These are phyloP conservation scores for Bradypodion pumilum DNA, from an alignment of 2,797 vertebrate species.

Conservation along the genomic window DNA sequence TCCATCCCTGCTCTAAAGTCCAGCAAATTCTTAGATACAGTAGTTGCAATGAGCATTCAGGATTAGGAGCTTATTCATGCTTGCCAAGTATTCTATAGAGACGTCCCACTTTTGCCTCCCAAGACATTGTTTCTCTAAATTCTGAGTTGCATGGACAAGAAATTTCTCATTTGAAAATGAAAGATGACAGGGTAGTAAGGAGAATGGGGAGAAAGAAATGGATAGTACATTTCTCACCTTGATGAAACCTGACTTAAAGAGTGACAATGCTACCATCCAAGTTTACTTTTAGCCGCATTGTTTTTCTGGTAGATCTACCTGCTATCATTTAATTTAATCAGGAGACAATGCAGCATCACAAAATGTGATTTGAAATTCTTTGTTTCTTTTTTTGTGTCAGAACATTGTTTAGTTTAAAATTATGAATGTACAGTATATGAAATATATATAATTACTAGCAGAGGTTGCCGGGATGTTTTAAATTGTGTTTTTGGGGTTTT, in stretches of 20 bases:
- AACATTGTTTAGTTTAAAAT: no score
- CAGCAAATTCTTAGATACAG: neutral
- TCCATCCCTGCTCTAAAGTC: neutral
- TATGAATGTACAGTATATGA: no score
- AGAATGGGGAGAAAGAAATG: neutral
- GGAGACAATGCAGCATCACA: slow-evolving; percentile 5
- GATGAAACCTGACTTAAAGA: neutral
- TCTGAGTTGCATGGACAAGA: neutral
- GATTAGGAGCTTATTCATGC: neutral
- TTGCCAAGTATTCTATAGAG: neutral
- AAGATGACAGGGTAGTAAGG: neutral
- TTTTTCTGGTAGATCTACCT: neutral
- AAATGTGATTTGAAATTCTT: neutral
- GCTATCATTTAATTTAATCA: slow-evolving; percentile 26
- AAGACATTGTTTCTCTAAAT: neutral
- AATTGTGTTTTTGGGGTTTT: no score
- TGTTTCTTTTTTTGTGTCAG: no score
- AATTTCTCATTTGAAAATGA: neutral
- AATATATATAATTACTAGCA: no score
- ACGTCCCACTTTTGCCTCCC: neutral
- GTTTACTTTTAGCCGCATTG: neutral
- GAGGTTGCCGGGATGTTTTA: no score
- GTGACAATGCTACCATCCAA: neutral
- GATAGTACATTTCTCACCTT: neutral
- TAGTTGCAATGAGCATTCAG: neutral